Conservation (phyloP, 64 coral and sea anemone genomes). For the Astreopora myriophthalma region DNA sequence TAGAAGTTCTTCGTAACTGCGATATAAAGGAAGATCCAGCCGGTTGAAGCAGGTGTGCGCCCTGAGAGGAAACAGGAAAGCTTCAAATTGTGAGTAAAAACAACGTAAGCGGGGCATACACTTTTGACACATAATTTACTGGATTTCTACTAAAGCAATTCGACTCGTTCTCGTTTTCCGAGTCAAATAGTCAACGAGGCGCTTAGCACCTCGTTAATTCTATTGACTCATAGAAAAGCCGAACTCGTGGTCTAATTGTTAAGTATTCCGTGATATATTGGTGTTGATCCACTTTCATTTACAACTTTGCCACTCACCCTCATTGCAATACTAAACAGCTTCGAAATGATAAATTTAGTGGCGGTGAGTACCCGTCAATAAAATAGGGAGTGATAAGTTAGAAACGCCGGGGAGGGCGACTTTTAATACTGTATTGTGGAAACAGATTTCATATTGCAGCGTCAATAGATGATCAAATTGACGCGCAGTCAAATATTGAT, state of each 20-base stretch:
- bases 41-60: constrained; percentile 99
- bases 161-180: no score
- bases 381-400: neutral
- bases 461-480: neutral
- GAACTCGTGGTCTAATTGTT: no score
- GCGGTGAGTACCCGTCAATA: neutral
- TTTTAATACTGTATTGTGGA: neutral
- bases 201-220: neutral
- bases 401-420: neutral
- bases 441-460: neutral
- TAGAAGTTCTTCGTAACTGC: constrained; percentile 90
- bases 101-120: neutral
- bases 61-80: constrained; percentile 55
- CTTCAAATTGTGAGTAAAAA: neutral
- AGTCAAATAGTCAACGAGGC: no score
- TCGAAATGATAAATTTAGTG: neutral
- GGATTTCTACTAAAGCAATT: no score
- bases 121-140: neutral
- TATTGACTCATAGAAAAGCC: neutral
- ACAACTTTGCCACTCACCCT: neutral
- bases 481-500: neutral
- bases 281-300: neutral
- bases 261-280: no score
- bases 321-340: neutral
- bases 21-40: constrained; percentile 93